These are phyloP conservation scores for Tapirus indicus DNA, from an alignment of 2,797 vertebrate species.

Conservation along the genomic window DNA sequence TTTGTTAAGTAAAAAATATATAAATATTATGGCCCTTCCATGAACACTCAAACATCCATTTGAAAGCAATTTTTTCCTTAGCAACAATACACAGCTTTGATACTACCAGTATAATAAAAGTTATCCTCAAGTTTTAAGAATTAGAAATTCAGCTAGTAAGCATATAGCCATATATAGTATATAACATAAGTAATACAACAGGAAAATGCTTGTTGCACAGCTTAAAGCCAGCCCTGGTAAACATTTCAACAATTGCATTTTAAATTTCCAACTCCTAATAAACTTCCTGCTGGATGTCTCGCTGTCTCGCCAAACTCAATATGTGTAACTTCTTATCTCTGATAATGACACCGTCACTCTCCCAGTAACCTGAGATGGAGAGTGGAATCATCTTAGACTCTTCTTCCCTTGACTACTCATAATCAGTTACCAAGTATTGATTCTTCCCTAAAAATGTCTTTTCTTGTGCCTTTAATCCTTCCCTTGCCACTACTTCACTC, in stretches of 20 bases:
- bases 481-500: background rate
- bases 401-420: background rate
- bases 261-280: background rate
- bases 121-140: background rate
- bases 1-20: constrained; percentile 12
- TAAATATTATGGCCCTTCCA: background rate
- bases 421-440: background rate
- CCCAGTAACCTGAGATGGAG: background rate
- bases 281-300: background rate
- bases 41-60: background rate
- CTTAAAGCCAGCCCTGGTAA: background rate
- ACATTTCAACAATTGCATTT: background rate
- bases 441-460: background rate
- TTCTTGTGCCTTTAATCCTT: background rate
- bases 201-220: background rate
- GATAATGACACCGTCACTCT: background rate
- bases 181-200: background rate
- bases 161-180: background rate
- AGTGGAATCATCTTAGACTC: background rate
- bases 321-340: background rate
- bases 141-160: constrained; percentile 30
- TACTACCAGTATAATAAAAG: background rate
- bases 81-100: constrained; percentile 1
- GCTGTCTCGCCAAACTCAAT: background rate
- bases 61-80: background rate